Evolutionary conservation across 2,888 invertebrate species (phyloP).

Genomic region (Brachypterus glaber): DNA sequence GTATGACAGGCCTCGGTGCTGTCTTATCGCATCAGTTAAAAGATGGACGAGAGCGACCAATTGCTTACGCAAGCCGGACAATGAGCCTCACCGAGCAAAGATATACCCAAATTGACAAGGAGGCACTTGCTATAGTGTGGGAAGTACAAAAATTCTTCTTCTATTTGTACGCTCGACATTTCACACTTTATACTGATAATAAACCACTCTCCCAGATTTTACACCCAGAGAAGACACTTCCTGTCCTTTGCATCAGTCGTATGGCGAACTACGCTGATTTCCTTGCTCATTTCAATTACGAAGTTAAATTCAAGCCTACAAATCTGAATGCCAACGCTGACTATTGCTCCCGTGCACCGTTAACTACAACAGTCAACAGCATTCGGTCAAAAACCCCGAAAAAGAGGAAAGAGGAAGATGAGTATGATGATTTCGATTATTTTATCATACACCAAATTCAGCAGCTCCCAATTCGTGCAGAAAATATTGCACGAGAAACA

Average conservation of each 20-base stretch:
- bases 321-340: too few species aligned
- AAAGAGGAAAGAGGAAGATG: too few species aligned
- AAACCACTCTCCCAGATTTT: constrained; percentile 19
- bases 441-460: constrained; percentile 10
- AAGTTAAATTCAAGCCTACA: constrained; percentile 9
- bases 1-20: constrained; percentile 15
- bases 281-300: constrained; percentile 15
- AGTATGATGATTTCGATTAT: constrained; percentile 10
- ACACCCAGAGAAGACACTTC: constrained; percentile 16
- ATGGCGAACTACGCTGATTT: too few species aligned
- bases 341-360: too few species aligned
- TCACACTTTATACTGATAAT: constrained; percentile 17
- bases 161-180: constrained; percentile 18
- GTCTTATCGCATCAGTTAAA: constrained; percentile 15
- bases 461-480: constrained; percentile 9
- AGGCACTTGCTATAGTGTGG: constrained; percentile 16
- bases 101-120: constrained; percentile 20
- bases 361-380: too few species aligned
- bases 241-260: constrained; percentile 19
- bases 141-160: constrained; percentile 15
- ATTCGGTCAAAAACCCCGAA: too few species aligned
- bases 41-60: too few species aligned
- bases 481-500: constrained; percentile 9
- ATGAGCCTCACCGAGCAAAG: too few species aligned
- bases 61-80: too few species aligned